These are phyloP conservation scores for Xenops minutus DNA, from an alignment of 2,797 vertebrate species.

Conservation along the genomic window DNA sequence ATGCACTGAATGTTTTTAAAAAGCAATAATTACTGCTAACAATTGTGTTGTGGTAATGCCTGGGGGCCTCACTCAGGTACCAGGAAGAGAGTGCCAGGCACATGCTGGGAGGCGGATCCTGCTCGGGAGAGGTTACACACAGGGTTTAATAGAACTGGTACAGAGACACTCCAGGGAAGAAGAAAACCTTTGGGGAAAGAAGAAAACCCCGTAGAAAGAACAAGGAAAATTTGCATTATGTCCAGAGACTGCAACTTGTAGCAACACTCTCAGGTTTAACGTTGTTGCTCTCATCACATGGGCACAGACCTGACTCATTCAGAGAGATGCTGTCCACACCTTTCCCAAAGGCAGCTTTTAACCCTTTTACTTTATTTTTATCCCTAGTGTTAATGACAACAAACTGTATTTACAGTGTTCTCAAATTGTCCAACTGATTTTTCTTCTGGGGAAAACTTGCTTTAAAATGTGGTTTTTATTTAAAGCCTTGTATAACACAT, in stretches of 20 bases:
- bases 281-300: accelerated
- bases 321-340: no score
- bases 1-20: background rate
- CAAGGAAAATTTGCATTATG: accelerated
- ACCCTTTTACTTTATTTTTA: background rate
- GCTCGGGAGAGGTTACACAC: background rate
- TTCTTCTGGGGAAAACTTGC: background rate
- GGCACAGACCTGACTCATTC: background rate
- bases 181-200: background rate
- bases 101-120: background rate
- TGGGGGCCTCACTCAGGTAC: background rate
- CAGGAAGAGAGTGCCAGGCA: background rate
- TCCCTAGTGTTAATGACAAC: conserved; percentile 7
- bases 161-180: accelerated
- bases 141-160: background rate
- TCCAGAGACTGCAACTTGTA: background rate
- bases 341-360: background rate
- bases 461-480: conserved; percentile 58
- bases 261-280: background rate
- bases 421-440: conserved; percentile 10
- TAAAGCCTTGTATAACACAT: conserved; percentile 38
- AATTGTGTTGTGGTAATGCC: conserved; percentile 9
- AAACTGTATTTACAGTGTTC: conserved; percentile 26
- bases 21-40: conserved; percentile 8
- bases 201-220: background rate